Conservation (phyloP, 2,797 vertebrate genomes). For the Sandelia bainsii region DNA sequence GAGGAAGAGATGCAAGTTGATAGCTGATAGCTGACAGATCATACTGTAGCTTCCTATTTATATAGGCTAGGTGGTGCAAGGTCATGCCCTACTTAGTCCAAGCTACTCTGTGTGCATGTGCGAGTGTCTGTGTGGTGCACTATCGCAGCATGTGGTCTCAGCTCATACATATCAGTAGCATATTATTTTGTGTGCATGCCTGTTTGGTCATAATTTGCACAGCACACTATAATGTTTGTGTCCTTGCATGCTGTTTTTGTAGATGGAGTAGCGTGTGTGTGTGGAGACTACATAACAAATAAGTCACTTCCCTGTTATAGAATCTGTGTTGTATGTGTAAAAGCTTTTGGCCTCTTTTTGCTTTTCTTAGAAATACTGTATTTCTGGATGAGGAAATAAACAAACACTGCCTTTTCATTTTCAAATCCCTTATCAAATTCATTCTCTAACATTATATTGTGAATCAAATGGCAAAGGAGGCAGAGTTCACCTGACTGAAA, state of each 20-base stretch:
- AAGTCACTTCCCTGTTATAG: conserved; percentile 4
- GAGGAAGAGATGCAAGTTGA: conserved; percentile 4
- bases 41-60: conserved; percentile 24
- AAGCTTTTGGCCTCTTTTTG: conserved; percentile 7
- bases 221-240: conserved; percentile 20
- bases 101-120: conserved; percentile 8
- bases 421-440: conserved; percentile 13
- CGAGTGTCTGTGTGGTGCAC: conserved; percentile 27
- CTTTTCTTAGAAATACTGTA: conserved; percentile 3
- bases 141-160: conserved; percentile 33
- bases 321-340: conserved; percentile 3
- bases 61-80: conserved; percentile 52
- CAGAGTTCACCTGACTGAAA: conserved; percentile 7
- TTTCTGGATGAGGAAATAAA: conserved; percentile 6
- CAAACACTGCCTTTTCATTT: conserved; percentile 17
- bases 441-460: background rate
- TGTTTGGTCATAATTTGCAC: conserved; percentile 23
- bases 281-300: conserved; percentile 30
- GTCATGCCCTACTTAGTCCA: conserved; percentile 60
- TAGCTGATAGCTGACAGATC: conserved; percentile 8
- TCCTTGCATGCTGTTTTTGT: conserved; percentile 14
- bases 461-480: conserved; percentile 15
- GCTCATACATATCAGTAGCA: conserved; percentile 43
- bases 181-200: conserved; percentile 26
- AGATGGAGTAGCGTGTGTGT: conserved; percentile 16